Evolutionary conservation across 2,797 vertebrate species (phyloP).

Genomic region (Eleutherodactylus coqui): DNA sequence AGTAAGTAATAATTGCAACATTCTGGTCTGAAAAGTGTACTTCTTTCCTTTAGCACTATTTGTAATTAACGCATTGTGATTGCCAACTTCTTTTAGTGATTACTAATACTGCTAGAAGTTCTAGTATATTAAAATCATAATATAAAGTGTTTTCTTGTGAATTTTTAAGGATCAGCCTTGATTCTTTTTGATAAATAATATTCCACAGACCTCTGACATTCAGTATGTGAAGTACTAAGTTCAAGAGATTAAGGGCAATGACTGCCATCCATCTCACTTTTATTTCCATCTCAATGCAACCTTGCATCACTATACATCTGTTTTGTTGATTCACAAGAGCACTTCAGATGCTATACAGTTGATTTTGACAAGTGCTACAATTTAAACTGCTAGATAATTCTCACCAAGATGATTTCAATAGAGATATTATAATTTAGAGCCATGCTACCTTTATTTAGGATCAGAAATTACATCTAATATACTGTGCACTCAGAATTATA

Average conservation of each 20-base stretch:
- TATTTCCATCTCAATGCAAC: conserved; percentile 86
- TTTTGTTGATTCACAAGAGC: conserved; percentile 99
- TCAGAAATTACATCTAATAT: conserved; percentile 82
- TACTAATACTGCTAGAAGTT: conserved; percentile 33
- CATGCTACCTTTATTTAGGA: conserved; percentile 84
- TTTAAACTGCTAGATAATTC: conserved; percentile 93
- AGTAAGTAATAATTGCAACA: not conserved
- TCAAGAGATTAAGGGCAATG: conserved; percentile 89
- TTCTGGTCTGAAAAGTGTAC: not conserved
- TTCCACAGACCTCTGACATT: conserved; percentile 76
- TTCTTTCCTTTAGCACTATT: not conserved
- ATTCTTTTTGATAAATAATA: conserved; percentile 73
- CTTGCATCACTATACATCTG: conserved; percentile 90
- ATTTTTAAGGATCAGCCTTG: conserved; percentile 78
- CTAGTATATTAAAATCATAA: conserved; percentile 72
- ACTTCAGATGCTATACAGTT: conserved; percentile 92
- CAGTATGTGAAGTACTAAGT: conserved; percentile 77
- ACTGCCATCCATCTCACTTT: conserved; percentile 79
- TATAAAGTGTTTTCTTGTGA: conserved; percentile 73
- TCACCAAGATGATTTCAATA: conserved; percentile 98
- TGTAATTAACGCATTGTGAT: conserved; percentile 55
- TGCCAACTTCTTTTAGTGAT: conserved; percentile 64
- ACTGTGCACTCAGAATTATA: conserved; percentile 77
- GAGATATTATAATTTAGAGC: conserved; percentile 97
- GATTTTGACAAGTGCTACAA: conserved; percentile 90